phyloP scores from a whole-genome alignment of 2,888 invertebrate genomes.

The Asteroscopus sphinx region DNA sequence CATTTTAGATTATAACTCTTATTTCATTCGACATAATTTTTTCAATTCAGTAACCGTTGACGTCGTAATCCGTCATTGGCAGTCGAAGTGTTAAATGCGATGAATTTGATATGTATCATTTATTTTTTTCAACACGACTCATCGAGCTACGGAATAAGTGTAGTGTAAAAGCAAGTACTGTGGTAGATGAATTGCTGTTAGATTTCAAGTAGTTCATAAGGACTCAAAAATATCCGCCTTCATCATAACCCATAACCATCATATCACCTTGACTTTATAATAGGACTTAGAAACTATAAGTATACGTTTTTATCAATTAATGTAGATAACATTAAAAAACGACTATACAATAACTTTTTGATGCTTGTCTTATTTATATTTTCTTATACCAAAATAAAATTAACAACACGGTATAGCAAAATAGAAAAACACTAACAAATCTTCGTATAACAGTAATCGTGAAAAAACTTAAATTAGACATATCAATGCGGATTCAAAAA shows the following conservation, averaged over 20 bases:
- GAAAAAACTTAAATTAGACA: slow-evolving; percentile 34
- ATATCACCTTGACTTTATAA: slow-evolving; percentile 19
- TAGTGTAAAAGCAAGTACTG: slow-evolving; percentile 57
- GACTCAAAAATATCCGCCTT: slow-evolving; percentile 37
- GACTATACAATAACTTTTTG: slow-evolving; percentile 33
- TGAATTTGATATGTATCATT: slow-evolving; percentile 53
- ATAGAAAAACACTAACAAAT: background rate
- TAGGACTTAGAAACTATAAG: slow-evolving; percentile 33
- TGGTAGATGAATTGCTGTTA: slow-evolving; percentile 49
- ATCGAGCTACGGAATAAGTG: slow-evolving; percentile 53
- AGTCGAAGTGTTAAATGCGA: slow-evolving; percentile 53
- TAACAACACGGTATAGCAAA: slow-evolving; percentile 30
- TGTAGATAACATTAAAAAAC: slow-evolving; percentile 24
- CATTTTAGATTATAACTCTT: slow-evolving; percentile 13
- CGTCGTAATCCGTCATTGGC: slow-evolving; percentile 20
- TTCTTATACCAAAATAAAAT: slow-evolving; percentile 27
- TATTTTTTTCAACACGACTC: slow-evolving; percentile 56
- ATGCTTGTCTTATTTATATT: slow-evolving; percentile 26
- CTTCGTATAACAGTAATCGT: slow-evolving; percentile 20
- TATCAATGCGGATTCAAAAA: slow-evolving; percentile 31
- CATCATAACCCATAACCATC: no score
- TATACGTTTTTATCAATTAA: slow-evolving; percentile 14
- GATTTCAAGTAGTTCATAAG: slow-evolving; percentile 51
- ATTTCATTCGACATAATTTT: background rate
- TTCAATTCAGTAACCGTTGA: background rate